A percentile compares a stretch with the other conserved stretches of the same genome.
Evolutionary conservation across 2,113 vertebrate species (phyloP).

Genomic region (Prunella fulvescens): DNA sequence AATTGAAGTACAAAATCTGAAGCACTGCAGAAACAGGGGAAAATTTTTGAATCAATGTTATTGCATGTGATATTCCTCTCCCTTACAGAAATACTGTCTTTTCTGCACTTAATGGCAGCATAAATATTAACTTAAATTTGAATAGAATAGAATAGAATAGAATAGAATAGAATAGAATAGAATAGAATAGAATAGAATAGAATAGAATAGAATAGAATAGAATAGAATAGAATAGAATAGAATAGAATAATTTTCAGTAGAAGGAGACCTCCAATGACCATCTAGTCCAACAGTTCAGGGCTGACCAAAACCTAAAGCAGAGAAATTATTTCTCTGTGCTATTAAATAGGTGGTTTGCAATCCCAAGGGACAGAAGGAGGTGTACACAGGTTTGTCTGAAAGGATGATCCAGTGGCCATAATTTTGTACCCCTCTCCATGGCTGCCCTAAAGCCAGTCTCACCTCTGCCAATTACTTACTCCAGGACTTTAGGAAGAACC

Average conservation of each 20-base stretch:
- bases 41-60: neutral
- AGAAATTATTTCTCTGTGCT: neutral
- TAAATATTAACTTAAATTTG: neutral
- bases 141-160: neutral
- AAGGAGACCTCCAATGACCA: neutral
- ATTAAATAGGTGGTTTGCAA: neutral
- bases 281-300: neutral
- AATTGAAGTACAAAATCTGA: neutral
- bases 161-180: neutral
- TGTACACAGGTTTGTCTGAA: fast-evolving
- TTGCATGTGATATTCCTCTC: neutral
- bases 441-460: neutral
- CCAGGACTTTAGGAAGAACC: neutral
- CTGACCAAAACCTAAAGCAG: neutral
- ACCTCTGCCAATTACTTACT: neutral
- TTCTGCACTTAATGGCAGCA: neutral
- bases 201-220: neutral
- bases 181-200: neutral
- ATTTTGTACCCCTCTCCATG: neutral
- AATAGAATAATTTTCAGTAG: neutral
- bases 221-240: neutral
- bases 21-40: neutral
- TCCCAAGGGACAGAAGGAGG: neutral
- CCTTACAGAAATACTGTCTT: neutral
- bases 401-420: neutral